Evolutionary conservation across 2,888 invertebrate genomes (phyloP), one percentile per base, ranked within the genome.

Genomic region (Matsumyia berberina): DNA sequence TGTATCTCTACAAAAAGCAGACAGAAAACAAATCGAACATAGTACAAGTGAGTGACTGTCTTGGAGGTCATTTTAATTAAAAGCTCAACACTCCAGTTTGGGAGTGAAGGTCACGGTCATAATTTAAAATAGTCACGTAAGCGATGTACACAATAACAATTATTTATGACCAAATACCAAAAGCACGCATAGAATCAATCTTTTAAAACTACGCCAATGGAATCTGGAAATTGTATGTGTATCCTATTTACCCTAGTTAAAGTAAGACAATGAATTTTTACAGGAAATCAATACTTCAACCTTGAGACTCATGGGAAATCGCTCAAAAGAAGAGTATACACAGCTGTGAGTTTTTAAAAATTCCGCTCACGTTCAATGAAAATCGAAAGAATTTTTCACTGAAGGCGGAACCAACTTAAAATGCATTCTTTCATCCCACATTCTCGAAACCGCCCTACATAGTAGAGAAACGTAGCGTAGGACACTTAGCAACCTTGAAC

Each of bases 41-140:
- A 24, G 24, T 24, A 11, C 49, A 11, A 49, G 24, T 29, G 49
- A 49, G 6, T 49, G 49, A 49, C 24, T 44, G 44, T 4, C 44
- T 49, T 49, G 29, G 49, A 49, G 49, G 49, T 49, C 29, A 29
- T 29, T 49, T n/a, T 29, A n/a, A 49, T 53, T 9, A 5, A 53
- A 15, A 15, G n/a, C 31, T 53, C 12, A 53, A 53, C 24, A 24
- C 33, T 33, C 33, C 15, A 8, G 8, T 53, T 53, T 24, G 15
- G 33, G n/a, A 15, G 53, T 33, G 53, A 53, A 53, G 53, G 53
- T 53, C 53, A 53, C 8, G 53, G 53, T 53, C 12, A 33, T 53
- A 7, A 49, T 29, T 24, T n/a, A 49, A 24, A 24, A 11, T 33
- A n/a, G 29, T 49, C 49, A 49, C 49, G 49, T 49, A 29, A 11